Base-by-base conservation (phyloP, 2,888 invertebrate genomes). In the Drosophila neutralis region DNA sequence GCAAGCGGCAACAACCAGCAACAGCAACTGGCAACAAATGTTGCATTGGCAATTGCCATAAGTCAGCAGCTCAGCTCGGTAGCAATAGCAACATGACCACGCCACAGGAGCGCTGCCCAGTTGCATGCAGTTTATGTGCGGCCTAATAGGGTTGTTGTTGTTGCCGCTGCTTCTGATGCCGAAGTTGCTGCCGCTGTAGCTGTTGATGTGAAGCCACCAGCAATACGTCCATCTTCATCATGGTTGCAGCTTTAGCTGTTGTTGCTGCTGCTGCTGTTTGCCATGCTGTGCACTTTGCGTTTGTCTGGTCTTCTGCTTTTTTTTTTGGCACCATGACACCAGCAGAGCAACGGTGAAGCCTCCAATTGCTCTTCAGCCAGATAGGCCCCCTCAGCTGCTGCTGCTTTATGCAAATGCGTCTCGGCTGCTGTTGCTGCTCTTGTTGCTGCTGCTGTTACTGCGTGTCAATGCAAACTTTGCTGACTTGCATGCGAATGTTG, bases 361-460 rank as follows among this genome's bases (percentile, higher is more conserved):
- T 64, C 52, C 72, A 53, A 57, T 42, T 42, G 6, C 63, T 57
- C 60, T 53, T 48, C 72, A 56, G 40, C 54, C 60, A 62, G 61
- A 51, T 56, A 48, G 54, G 54, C 54, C 53, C 54, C 57, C 69
- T 51, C 62, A 62, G 61, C 68, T 71, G 49, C 38, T 66, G 89
- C 88, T 87, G 86, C 87, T 91, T 92, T 92, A 92, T 92, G 92
- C 92, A 92, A 92, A 92, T 92, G 85, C 76, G 69, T 72, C 75
- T 74, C 62, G 71, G 60, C 60, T 81, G 73, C 58, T 74, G 73
- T 42, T 59, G 79, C 31, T 72, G 69, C 21, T 60, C 70, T 42
- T 70, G 77, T 33, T 77, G 79, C 6, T 76, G 81, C 31, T 83
- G 80, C 53, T 89, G 87, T 71, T 87, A 84, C 86, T 87, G 89